Percentiles rank a stretch among this genome's conserved stretches.
Conservation (phyloP, 2,888 invertebrate species). For the Agonopterix heracliana region DNA sequence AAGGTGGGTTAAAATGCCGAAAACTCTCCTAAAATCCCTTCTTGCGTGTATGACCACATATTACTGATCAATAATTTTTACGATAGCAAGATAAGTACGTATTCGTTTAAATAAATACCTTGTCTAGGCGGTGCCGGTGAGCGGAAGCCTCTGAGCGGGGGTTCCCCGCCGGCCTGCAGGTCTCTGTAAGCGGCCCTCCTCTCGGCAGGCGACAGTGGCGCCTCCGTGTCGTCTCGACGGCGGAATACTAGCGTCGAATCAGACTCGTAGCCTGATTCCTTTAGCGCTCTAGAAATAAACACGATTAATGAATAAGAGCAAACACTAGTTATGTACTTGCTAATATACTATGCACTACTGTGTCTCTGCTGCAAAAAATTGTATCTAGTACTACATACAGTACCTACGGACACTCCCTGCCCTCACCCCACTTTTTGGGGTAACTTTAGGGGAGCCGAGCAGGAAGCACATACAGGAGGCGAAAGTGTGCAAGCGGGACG, state of each 20-base stretch:
- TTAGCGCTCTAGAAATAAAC: conserved; percentile 80
- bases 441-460: too few species aligned
- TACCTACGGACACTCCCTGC: too few species aligned
- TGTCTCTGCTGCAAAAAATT: not conserved
- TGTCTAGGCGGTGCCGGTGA: conserved; percentile 86
- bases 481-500: too few species aligned
- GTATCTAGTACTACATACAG: too few species aligned
- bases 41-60: too few species aligned
- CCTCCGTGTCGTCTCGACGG: conserved; percentile 80
- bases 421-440: too few species aligned
- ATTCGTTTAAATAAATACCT: conserved; percentile 33
- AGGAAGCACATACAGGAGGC: too few species aligned
- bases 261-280: conserved; percentile 94
- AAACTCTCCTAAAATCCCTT: too few species aligned
- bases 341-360: not conserved
- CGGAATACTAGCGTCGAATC: conserved; percentile 92
- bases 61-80: too few species aligned
- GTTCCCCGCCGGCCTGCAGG: conserved; percentile 95
- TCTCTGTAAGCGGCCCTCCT: conserved; percentile 90
- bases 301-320: too few species aligned
- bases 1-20: too few species aligned
- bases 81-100: too few species aligned
- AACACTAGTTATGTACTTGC: not conserved
- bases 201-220: conserved; percentile 86
- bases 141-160: conserved; percentile 93